Percentiles rank a stretch among this genome's conserved stretches.
These are phyloP conservation scores for Drosophila sp. DNA, from an alignment of 1,140 invertebrate species.

Conservation along the genomic window DNA sequence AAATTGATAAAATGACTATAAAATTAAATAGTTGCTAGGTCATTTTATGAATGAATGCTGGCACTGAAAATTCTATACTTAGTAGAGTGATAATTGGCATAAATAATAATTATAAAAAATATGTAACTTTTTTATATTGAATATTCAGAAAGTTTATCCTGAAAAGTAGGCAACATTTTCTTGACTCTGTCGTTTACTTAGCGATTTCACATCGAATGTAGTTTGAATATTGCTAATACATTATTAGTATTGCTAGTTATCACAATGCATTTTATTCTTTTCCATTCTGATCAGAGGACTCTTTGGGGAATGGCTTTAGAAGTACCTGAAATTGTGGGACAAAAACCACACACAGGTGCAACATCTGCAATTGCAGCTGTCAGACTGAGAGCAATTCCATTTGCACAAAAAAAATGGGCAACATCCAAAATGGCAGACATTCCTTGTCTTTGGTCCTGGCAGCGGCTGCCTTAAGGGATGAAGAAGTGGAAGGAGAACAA, in stretches of 20 bases:
- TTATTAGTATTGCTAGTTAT: not conserved
- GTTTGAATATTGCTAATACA: constrained; percentile 1
- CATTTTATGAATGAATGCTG: no score
- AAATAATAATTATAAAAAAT: no score
- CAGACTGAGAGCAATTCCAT: constrained; percentile 65
- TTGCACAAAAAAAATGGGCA: constrained; percentile 30
- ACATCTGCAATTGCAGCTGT: constrained; percentile 14
- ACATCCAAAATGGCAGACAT: constrained; percentile 10
- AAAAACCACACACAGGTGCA: constrained; percentile 2
- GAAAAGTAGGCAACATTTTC: constrained; percentile 46
- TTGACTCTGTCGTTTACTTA: constrained; percentile 3
- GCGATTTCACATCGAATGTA: not conserved
- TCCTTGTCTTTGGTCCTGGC: not conserved
- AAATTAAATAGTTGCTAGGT: no score
- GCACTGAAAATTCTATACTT: no score
- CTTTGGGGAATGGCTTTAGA: not conserved
- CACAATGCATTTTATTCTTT: not conserved
- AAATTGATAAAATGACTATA: constrained; percentile 32
- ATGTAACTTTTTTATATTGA: no score
- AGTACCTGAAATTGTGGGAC: not conserved
- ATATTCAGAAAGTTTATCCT: constrained; percentile 46
- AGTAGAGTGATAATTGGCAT: no score
- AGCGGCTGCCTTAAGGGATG: constrained; percentile 43
- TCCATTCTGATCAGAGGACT: no score
- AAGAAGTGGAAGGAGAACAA: no score